Percentiles rank a stretch among this genome's conserved stretches.
Evolutionary conservation across 2,113 vertebrate genomes (phyloP).

Genomic region (Oreotragus oreotragus): DNA sequence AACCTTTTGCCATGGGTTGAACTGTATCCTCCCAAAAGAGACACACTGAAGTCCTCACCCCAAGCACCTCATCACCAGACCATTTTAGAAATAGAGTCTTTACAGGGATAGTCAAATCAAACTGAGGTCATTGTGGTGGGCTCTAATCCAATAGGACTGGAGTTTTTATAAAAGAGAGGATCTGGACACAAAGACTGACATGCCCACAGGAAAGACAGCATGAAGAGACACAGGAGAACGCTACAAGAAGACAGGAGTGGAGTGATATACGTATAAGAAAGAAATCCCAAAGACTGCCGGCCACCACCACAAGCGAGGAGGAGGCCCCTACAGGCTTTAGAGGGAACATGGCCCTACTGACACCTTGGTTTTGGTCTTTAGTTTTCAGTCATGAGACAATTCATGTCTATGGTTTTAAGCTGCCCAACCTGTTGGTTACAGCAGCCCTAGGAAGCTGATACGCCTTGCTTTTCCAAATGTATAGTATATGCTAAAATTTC

Average conservation of each 20-base stretch:
- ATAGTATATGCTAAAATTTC: neutral
- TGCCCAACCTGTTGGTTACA: neutral
- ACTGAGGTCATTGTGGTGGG: neutral
- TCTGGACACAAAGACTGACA: neutral
- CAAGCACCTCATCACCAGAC: neutral
- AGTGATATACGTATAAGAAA: rapidly evolving
- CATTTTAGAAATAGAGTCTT: neutral
- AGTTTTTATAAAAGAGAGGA: neutral
- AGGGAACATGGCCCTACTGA: neutral
- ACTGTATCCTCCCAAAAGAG: neutral
- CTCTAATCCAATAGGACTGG: neutral
- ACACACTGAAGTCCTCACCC: neutral
- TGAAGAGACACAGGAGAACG: neutral
- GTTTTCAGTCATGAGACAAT: neutral
- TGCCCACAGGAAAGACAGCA: rapidly evolving
- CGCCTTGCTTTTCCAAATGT: neutral
- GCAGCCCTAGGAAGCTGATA: neutral
- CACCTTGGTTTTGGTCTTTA: neutral
- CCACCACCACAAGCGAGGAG: neutral
- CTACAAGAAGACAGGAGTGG: neutral
- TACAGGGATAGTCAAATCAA: neutral
- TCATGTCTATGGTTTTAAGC: neutral
- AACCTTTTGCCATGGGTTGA: neutral
- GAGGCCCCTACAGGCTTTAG: neutral
- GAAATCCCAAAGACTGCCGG: neutral